Evolutionary conservation across 2,113 vertebrate species (phyloP), one percentile per base, ranked within the genome.

Genomic region (Ophthalmolycus amberensis): DNA sequence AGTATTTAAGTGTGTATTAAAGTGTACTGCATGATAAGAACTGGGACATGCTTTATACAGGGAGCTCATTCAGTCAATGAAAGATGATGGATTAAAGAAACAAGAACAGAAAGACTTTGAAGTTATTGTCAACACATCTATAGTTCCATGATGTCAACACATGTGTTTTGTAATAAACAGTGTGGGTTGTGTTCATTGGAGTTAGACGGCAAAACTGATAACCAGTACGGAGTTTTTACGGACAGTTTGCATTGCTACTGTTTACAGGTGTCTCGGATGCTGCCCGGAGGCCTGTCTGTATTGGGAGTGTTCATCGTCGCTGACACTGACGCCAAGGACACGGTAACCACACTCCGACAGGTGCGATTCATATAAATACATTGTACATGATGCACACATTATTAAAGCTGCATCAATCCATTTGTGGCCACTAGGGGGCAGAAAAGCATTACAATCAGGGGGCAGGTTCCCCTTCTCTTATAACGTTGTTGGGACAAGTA

Each of bases 251-350:
- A n/a, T 77, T 65, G 9, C 7, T 9, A 0, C 9, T 88, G 6
- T 82, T 69, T 87, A 1, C 29, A 99, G 98, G 96, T 98, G 60
- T 97, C 97, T 84, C 94, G 96, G 86, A 99, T 99, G 97, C 94
- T 99, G 40, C 97, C 97, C 9, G 98, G 97, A 56, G 98, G 98
- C 40, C 82, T 99, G 74, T 80, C 92, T 71, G 93, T 99, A 62
- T 85, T 98, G 22, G 98, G 98, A 69, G 93, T 98, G 29, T 99
- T 99, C 85, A 93, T 97, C 70, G 88, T 99, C 83, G 88, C 93
- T 59, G 90, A 95, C 80, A 92, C 94, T 67, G 96, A 98, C 38
- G 91, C 93, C 29, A 97, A 96, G 81, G 97, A 99, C 0, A 89
- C 94, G 32, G 95, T 96, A 54, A 96, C 89, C 66, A 89, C 91